phyloP scores from a whole-genome alignment of 2,888 invertebrate species.

The Pilophorus perplexus region DNA sequence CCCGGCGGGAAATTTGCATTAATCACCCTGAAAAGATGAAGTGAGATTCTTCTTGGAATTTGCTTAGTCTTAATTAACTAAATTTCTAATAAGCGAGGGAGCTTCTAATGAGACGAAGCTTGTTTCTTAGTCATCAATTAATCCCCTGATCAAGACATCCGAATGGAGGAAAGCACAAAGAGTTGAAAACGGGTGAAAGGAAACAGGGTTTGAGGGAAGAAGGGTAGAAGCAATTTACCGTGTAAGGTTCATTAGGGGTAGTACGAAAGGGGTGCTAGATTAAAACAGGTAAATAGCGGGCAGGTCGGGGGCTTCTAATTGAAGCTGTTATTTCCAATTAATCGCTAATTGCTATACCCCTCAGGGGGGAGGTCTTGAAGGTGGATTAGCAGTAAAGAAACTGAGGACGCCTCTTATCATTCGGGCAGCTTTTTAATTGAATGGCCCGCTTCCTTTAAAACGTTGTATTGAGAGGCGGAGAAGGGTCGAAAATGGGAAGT shows the following conservation, averaged over 20 bases:
- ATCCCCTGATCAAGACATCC: conserved; percentile 41
- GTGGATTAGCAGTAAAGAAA: conserved; percentile 38
- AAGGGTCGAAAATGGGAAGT: no score
- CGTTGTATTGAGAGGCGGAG: no score
- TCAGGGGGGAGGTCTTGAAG: conserved; percentile 2
- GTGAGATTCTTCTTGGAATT: conserved; percentile 18
- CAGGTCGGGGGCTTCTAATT: conserved; percentile 40
- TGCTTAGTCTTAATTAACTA: conserved; percentile 23
- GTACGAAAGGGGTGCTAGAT: conserved; percentile 36
- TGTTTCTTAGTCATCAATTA: conserved; percentile 40
- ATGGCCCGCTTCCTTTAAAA: no score
- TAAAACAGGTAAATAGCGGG: conserved; percentile 44
- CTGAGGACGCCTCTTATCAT: conserved; percentile 38
- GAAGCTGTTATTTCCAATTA: conserved; percentile 44
- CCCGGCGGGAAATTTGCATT: background rate
- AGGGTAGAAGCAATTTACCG: conserved; percentile 39
- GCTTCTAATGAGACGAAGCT: conserved; percentile 36
- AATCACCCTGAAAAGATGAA: conserved; percentile 18
- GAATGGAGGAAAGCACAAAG: conserved; percentile 36
- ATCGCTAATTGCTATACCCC: conserved; percentile 43
- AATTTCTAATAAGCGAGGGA: conserved; percentile 23
- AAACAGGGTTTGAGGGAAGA: conserved; percentile 35
- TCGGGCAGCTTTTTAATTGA: conserved; percentile 18
- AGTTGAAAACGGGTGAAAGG: conserved; percentile 39
- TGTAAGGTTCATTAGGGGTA: conserved; percentile 41